Evolutionary conservation across 2,113 vertebrate genomes (phyloP).

Genomic region (Canis aureus): DNA sequence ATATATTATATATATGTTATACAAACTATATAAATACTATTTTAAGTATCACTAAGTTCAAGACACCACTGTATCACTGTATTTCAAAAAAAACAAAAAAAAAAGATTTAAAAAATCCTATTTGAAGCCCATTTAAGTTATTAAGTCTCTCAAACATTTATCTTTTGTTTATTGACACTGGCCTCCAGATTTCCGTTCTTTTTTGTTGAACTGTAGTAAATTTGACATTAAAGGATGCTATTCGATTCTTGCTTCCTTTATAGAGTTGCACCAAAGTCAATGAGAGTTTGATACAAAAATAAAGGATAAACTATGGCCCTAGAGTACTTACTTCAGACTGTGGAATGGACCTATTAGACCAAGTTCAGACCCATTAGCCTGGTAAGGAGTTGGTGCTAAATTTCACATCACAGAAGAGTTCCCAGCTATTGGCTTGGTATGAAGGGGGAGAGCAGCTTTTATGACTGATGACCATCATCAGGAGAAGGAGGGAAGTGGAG

Average conservation of each 20-base stretch:
- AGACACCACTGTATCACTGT: neutral
- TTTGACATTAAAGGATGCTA: constrained; percentile 71
- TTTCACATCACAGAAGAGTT: constrained; percentile 72
- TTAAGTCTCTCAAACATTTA: constrained; percentile 67
- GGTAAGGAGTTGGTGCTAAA: neutral
- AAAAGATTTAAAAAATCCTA: neutral
- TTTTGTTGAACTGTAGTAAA: constrained; percentile 66
- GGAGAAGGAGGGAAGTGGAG: constrained; percentile 52
- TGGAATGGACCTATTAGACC: constrained; percentile 42
- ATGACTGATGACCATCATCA: constrained; percentile 72
- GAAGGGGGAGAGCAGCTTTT: constrained; percentile 65
- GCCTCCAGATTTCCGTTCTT: constrained; percentile 73
- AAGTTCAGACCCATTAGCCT: neutral
- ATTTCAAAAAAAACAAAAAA: neutral
- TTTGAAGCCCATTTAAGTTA: constrained; percentile 62
- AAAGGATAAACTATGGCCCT: constrained; percentile 38
- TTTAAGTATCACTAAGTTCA: constrained; percentile 38
- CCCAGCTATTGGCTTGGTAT: constrained; percentile 73
- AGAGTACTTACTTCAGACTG: constrained; percentile 62
- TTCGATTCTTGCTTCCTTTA: constrained; percentile 69
- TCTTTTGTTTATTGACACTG: constrained; percentile 75
- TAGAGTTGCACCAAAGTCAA: constrained; percentile 67
- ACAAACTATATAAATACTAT: neutral
- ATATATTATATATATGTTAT: neutral
- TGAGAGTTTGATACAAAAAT: constrained; percentile 69